Base-by-base conservation (phyloP, 2,888 invertebrate species). In the Clanis bilineata region DNA sequence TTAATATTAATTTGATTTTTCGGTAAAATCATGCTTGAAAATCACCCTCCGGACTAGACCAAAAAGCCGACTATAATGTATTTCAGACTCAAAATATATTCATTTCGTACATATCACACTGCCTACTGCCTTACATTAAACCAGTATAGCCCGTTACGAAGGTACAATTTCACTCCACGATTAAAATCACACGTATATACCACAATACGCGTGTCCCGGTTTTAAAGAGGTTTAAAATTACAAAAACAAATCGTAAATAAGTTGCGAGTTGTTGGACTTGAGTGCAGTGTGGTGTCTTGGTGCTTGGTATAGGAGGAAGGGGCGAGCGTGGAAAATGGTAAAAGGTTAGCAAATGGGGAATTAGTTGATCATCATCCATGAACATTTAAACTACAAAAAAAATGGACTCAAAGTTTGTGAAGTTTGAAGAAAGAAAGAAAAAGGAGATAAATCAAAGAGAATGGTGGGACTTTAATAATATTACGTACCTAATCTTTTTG, bases 191-290 rank as follows among this genome's bases (percentile, higher is more conserved):
- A 56, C 36, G 25, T 56, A 56, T 45, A 39, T n/a, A 32, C 51
- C 39, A 54, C 43, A 59, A 57, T 21, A 57, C 63, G 59, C 63
- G 65, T 64, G 68, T 70, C 55, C 64, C 58, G 65, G 39, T 64
- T 68, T 66, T 62, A 63, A 59, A 63, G 64, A 56, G 62, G 60
- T 64, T 70, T 61, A 43, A 57, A 51, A 44, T 56, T 68, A 69
- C 63, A 70, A 68, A 72, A 71, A 73, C 67, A 74, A 70, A 71
- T 62, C 71, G 61, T 74, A 72, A 76, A 70, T 62, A 62, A 67
- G 68, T 71, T 65, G 67, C 69, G 66, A 74, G 72, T 68, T 64
- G 68, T 64, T 57, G 43, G 59, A 51, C 58, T 63, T 69, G 69
- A 71, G 68, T 71, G 69, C 68, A 66, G 70, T 62, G 64, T 51